Evolutionary conservation across 2,797 vertebrate species (phyloP), one percentile per base, ranked within the genome.

Genomic region (Sylvilagus floridanus): DNA sequence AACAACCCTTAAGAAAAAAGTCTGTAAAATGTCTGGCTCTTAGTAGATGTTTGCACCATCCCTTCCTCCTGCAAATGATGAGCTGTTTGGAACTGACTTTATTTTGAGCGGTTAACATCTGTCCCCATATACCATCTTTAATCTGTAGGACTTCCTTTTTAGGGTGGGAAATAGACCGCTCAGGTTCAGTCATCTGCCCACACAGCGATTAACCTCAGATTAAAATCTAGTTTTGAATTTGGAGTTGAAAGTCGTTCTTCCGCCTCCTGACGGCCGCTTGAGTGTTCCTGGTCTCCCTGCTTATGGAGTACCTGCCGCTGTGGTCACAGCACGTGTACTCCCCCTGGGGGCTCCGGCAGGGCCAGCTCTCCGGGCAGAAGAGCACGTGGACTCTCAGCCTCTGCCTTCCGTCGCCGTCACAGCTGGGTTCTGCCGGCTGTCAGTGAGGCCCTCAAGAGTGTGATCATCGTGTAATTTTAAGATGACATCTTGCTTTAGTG

Each of bases 241-340:
- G 93, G 93, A 92, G 66, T 88, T 88, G 69, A 32, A 95, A 63
- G 60, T 91, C 79, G 54, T 71, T 94, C 92, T 88, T 88, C 86
- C 92, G 60, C 60, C 73, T 71, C 90, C 35, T 88, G 54, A 5
- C 50, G 79, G 54, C 65, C 4, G 16, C 72, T 84, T 26, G 37
- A 24, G 57, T 84, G 54, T 42, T 92, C 84, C 90, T 87, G 94
- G 72, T 76, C 35, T 78, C 37, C 47, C 68, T 75, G 84, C 75
- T 68, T 82, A 47, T 66, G 50, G 65, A 92, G 42, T 13, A 17
- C 9, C 62, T 52, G 32, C 42, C 52, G 52, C 2, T 19, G 50
- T 65, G 1, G 13, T 81, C 26, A 17, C n/a, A 71, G 86, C 78
- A 62, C 54, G 1, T 42, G 0, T 14, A 47, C 42, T 47, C 42